Percentiles rank a stretch among this genome's conserved stretches.
Conservation (phyloP, 2,113 vertebrate species). For the Hippocampus mohnikei region DNA sequence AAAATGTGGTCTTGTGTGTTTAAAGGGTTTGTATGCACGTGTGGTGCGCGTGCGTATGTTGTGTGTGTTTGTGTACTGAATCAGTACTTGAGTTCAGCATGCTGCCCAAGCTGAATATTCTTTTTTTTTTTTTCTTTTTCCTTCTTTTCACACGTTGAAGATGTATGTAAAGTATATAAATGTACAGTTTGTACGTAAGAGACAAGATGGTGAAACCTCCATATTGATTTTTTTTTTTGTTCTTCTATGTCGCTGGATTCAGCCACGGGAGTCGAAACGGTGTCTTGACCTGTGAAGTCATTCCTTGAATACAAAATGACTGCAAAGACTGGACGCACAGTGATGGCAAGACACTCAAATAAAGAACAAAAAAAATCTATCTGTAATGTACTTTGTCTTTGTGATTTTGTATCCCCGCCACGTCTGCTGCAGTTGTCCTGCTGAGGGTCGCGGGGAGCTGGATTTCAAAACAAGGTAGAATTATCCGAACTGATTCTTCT, state of each 20-base stretch:
- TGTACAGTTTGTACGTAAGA: constrained; percentile 65
- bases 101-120: constrained; percentile 70
- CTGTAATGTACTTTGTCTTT: constrained; percentile 26
- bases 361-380: constrained; percentile 47
- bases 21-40: constrained; percentile 56
- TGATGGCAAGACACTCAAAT: constrained; percentile 56
- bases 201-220: constrained; percentile 52
- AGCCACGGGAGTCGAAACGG: constrained; percentile 8
- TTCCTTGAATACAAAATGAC: constrained; percentile 47
- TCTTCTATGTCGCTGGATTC: constrained; percentile 42
- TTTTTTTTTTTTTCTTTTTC: constrained; percentile 31
- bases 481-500: neutral
- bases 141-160: constrained; percentile 57
- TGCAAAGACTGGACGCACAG: constrained; percentile 58
- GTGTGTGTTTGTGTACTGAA: constrained; percentile 69
- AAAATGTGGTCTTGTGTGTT: constrained; percentile 22
- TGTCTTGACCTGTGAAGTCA: constrained; percentile 35
- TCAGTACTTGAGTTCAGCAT: constrained; percentile 76
- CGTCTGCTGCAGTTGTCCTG: no score
- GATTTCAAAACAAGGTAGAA: neutral
- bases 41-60: constrained; percentile 56
- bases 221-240: constrained; percentile 29
- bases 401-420: neutral
- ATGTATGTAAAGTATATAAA: constrained; percentile 47
- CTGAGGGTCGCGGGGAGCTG: no score